Conservation (phyloP, 2,888 invertebrate species). For the Apocheima hispidaria region DNA sequence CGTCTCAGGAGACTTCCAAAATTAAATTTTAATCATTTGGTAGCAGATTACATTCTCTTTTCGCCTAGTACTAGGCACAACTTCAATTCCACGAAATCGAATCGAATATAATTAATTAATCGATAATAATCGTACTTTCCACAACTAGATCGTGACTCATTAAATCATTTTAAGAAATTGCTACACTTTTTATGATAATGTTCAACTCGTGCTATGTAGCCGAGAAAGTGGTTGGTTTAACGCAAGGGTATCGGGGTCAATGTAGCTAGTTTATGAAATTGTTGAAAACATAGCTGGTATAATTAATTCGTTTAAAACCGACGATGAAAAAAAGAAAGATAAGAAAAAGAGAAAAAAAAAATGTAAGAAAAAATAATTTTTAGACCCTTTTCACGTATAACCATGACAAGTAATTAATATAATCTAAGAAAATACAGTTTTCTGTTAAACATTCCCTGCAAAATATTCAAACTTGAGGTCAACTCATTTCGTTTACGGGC, state of each 20-base stretch:
- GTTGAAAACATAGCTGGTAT: constrained; percentile 13
- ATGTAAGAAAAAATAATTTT: too few relatives aligned
- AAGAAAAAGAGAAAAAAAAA: too few relatives aligned
- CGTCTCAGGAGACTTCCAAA: too few relatives aligned
- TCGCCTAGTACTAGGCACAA: constrained; percentile 18
- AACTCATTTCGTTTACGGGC: too few relatives aligned
- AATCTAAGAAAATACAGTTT: too few relatives aligned
- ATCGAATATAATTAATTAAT: constrained; percentile 62
- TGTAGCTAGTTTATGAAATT: constrained; percentile 41
- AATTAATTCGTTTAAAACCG: neutral
- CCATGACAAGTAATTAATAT: too few relatives aligned
- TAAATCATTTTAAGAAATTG: constrained; percentile 61
- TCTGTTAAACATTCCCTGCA: too few relatives aligned
- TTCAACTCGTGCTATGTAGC: constrained; percentile 49
- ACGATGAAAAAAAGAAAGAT: too few relatives aligned
- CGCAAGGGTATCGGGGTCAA: constrained; percentile 49
- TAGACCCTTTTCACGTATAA: too few relatives aligned
- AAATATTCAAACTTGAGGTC: too few relatives aligned
- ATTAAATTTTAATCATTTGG: neutral
- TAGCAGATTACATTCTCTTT: constrained; percentile 4
- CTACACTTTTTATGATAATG: constrained; percentile 60
- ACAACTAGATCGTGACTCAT: constrained; percentile 60
- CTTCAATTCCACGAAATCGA: constrained; percentile 47
- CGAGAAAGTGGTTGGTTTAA: constrained; percentile 60
- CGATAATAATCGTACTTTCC: constrained; percentile 69